Evolutionary conservation across 2,888 invertebrate species (phyloP).

Genomic region (Merodon equestris): DNA sequence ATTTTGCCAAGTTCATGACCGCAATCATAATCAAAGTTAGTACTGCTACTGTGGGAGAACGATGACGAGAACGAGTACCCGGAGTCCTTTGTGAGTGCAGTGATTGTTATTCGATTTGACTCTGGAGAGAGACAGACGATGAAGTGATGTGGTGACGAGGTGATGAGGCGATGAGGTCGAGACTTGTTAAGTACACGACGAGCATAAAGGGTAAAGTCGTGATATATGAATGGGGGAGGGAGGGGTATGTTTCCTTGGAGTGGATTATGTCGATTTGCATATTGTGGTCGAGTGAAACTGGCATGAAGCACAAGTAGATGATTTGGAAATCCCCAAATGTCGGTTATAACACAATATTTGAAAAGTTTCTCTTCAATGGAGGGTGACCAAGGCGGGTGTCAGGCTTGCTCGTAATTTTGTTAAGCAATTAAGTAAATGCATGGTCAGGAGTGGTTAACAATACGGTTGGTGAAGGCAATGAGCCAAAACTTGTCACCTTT

Average conservation of each 20-base stretch:
- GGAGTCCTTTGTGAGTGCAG: constrained; percentile 41
- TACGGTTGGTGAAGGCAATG: too few relatives aligned
- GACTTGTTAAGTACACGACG: constrained; percentile 45
- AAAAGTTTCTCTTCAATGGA: not conserved
- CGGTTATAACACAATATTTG: constrained; percentile 14
- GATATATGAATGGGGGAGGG: not conserved
- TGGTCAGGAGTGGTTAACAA: too few relatives aligned
- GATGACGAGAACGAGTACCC: not conserved
- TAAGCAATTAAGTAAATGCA: too few relatives aligned
- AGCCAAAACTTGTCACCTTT: too few relatives aligned
- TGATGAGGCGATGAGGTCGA: constrained; percentile 4
- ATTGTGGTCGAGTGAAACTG: constrained; percentile 40
- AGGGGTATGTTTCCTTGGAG: constrained; percentile 37
- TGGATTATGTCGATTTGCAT: constrained; percentile 59
- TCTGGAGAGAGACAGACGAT: constrained; percentile 27
- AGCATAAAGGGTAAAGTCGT: constrained; percentile 52
- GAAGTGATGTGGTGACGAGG: too few relatives aligned
- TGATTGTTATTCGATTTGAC: constrained; percentile 66
- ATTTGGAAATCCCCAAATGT: constrained; percentile 30
- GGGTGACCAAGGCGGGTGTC: too few relatives aligned
- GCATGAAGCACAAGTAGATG: constrained; percentile 13
- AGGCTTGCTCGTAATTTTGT: too few relatives aligned
- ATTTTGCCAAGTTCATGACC: constrained; percentile 68
- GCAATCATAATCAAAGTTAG: constrained; percentile 67
- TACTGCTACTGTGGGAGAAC: constrained; percentile 1